Percentiles rank a stretch among this genome's conserved stretches.
phyloP scores from a whole-genome alignment of 2,797 vertebrate genomes.

The Amblyraja radiata region DNA sequence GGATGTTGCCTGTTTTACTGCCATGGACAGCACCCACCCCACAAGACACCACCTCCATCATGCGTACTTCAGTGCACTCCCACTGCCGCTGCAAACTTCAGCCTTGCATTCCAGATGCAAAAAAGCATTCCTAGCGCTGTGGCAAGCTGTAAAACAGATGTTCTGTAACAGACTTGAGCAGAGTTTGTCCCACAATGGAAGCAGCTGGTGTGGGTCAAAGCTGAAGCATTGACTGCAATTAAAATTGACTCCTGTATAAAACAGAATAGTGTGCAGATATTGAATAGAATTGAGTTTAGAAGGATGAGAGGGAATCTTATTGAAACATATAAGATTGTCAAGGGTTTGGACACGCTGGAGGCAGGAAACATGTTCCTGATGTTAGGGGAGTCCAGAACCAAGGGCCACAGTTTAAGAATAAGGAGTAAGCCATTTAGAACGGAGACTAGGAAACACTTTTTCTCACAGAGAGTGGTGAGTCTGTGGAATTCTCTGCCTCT shows the following conservation, averaged over 20 bases:
- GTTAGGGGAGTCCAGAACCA: no score
- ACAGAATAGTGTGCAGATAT: background rate
- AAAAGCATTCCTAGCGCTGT: background rate
- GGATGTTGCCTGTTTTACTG: background rate
- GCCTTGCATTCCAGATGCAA: background rate
- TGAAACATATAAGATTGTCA: no score
- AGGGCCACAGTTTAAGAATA: no score
- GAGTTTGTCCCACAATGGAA: background rate
- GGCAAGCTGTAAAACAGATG: background rate
- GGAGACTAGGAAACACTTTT: no score
- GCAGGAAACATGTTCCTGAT: no score
- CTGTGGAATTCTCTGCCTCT: no score
- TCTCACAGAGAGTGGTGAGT: no score
- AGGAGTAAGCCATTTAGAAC: no score
- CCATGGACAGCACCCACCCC: background rate
- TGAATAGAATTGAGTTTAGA: no score
- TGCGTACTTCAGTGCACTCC: background rate
- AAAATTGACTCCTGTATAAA: background rate
- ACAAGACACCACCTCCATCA: background rate
- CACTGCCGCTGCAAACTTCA: background rate
- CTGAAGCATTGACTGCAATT: conserved; percentile 34
- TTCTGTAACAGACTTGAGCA: background rate
- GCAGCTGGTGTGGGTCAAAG: conserved; percentile 27
- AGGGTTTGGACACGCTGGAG: no score
- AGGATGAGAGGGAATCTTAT: no score